Evolutionary conservation across 2,888 invertebrate genomes (phyloP), one percentile per base, ranked within the genome.

Genomic region (Alviniconcha strummeri): DNA sequence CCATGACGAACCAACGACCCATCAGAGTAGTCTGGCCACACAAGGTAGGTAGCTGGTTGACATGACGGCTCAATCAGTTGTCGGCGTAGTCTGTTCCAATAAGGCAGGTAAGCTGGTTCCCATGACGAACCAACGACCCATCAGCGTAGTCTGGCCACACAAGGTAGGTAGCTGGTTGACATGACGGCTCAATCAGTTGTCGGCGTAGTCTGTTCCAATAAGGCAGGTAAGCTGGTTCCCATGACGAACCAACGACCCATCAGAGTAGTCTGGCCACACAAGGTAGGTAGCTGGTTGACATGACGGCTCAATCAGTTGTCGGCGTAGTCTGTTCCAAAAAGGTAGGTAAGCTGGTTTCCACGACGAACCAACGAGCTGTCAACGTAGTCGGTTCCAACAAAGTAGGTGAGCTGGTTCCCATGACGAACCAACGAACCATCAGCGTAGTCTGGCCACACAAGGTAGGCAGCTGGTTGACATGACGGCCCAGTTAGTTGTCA

Each of bases 401-500:
- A 36, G 36, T 36, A 36, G 36, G 36, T 36, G 3, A 36, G 54
- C 17, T 74, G 74, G n/a, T 54, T 15, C 52, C 74, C 54, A 36
- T 74, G 54, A 74, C 74, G 19, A 74, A 54, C 52, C 11, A 74
- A 19, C n/a, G 74, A 13, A 15, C 74, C 5, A 54, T 15, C 74
- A 52, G 74, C 54, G 74, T 74, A 52, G 74, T 74, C 15, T 74
- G 74, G 74, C 74, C 74, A 11, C 74, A 74, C 74, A 74, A 52
- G 74, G 74, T 74, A 74, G 74, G 52, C 17, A 17, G n/a, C 7
- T 69, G n/a, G 7, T 17, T 69, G 64, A 36, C 36, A 36, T 36
- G 36, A 36, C 15, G 64, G 64, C 64, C 5, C 36, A 36, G 36
- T 36, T 0, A 36, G 36, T 36, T 36, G 36, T 36, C 36, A 36